These are phyloP conservation scores for Tetraodon nigroviridis DNA, from an alignment of 2,113 vertebrate species.

Conservation along the genomic window DNA sequence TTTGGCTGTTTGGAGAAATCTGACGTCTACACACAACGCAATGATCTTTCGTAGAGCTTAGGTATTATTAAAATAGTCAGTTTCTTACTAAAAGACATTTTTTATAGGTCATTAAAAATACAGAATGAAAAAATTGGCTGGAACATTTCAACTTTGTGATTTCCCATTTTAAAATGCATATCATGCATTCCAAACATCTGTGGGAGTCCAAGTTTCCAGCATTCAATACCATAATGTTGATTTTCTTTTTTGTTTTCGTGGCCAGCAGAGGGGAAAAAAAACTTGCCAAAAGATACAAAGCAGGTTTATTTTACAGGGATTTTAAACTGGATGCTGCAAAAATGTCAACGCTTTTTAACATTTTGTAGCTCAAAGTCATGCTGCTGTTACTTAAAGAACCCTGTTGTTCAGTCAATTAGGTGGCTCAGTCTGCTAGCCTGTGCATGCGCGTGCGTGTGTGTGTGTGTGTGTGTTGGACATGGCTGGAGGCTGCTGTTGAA, in stretches of 20 bases:
- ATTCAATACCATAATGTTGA: background rate
- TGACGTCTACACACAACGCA: background rate
- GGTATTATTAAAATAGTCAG: too few relatives aligned
- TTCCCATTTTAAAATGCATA: conserved; percentile 9
- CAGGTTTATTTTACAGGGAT: conserved; percentile 16
- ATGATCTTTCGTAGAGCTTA: too few relatives aligned
- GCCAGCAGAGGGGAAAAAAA: too few relatives aligned
- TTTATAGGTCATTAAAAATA: background rate
- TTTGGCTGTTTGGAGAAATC: too few relatives aligned
- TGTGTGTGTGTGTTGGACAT: conserved; percentile 51
- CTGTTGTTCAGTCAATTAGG: conserved; percentile 69
- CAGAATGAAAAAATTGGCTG: background rate
- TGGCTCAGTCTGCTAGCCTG: conserved; percentile 49
- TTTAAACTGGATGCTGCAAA: conserved; percentile 12
- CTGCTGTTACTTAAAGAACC: conserved; percentile 50
- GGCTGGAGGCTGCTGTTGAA: conserved; percentile 70
- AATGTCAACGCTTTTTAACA: conserved; percentile 30
- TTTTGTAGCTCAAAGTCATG: conserved; percentile 54
- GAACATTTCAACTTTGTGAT: conserved; percentile 10
- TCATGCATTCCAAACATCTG: conserved; percentile 6
- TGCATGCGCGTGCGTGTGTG: conserved; percentile 44
- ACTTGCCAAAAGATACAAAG: conserved; percentile 3
- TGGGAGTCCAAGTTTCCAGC: too few relatives aligned
- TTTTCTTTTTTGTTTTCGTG: background rate
- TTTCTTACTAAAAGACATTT: background rate